Conservation (phyloP, 2,113 vertebrate genomes). For the Haplochromis vanheusdeni region DNA sequence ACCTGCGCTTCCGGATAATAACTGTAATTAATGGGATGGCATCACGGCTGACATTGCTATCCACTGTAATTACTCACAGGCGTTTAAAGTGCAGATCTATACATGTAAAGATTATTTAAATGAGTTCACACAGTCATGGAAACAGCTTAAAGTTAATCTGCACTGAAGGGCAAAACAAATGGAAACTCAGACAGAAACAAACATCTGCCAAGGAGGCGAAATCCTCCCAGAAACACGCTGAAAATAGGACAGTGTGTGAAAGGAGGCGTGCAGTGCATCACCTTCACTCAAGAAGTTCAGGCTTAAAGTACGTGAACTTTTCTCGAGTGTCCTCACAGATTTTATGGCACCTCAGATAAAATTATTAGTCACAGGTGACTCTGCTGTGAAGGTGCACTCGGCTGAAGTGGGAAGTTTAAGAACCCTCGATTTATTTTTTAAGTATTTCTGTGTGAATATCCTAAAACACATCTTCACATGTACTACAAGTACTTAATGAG, state of each 20-base stretch:
- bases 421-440: not conserved
- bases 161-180: conserved; percentile 10
- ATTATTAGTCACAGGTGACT: not conserved
- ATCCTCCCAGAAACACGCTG: not conserved
- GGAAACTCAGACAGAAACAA: not conserved
- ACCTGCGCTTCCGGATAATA: not conserved
- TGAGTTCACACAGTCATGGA: not conserved
- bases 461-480: not conserved
- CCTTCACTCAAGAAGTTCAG: not conserved
- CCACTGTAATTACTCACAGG: not conserved
- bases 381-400: not conserved
- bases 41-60: not conserved
- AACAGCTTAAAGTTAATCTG: not conserved
- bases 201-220: not conserved
- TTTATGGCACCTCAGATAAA: not conserved
- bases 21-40: not conserved
- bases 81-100: not conserved
- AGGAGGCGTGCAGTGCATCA: not conserved
- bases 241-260: not conserved
- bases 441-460: not conserved
- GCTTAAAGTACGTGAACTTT: not conserved
- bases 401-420: not conserved
- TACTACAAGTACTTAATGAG: not conserved
- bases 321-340: not conserved
- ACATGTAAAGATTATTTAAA: not conserved